Conservation (phyloP, 2,113 vertebrate genomes). For the Hylia prasina region DNA sequence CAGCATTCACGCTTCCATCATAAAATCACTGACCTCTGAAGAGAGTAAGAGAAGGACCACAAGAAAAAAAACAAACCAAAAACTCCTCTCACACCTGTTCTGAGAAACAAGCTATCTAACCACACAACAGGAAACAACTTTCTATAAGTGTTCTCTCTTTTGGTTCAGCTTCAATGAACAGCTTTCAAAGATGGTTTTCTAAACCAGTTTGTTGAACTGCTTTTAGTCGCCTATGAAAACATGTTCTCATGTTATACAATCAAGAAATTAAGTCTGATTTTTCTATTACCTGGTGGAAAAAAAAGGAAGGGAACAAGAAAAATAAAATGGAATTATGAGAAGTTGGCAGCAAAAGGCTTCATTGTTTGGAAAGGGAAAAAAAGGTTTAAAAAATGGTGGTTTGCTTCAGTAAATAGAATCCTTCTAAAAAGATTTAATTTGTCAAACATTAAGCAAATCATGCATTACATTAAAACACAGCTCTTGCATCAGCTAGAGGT, state of each 20-base stretch:
- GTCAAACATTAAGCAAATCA: background rate
- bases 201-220: background rate
- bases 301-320: background rate
- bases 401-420: background rate
- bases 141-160: background rate
- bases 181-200: background rate
- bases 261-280: background rate
- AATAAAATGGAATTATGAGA: background rate
- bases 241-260: background rate
- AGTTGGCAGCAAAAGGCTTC: background rate
- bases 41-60: background rate
- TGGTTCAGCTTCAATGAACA: background rate
- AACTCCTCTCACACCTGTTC: background rate
- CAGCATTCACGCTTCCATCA: background rate
- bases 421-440: background rate
- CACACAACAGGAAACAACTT: background rate
- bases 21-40: background rate
- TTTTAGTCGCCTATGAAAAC: background rate
- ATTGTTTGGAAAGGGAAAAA: background rate
- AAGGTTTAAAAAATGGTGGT: fast-evolving
- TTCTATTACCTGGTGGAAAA: background rate
- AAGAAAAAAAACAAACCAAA: background rate
- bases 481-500: background rate
- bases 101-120: background rate
- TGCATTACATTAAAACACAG: background rate